Conservation (phyloP, 2,888 invertebrate genomes). For the Erebia ligea region DNA sequence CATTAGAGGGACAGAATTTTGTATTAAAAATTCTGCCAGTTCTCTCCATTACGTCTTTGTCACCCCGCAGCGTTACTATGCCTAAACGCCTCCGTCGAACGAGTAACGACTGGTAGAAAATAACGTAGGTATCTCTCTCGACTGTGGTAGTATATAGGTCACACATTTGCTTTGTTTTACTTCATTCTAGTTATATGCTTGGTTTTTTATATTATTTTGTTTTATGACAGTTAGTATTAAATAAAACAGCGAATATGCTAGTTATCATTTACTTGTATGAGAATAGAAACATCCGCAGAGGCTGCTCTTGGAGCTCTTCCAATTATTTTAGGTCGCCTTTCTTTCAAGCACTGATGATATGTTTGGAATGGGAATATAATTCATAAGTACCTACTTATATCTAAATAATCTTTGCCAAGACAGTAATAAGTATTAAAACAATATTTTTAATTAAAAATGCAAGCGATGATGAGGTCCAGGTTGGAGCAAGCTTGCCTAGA, state of each 20-base stretch:
- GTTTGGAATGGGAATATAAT: neutral
- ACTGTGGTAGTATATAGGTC: slow-evolving; percentile 9
- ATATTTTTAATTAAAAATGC: too few relatives aligned
- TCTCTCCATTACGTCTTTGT: too few relatives aligned
- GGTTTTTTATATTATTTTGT: slow-evolving; percentile 2
- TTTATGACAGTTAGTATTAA: neutral
- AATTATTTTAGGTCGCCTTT: slow-evolving; percentile 13
- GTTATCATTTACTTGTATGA: neutral
- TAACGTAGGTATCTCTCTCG: too few relatives aligned
- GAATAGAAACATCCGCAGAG: neutral
- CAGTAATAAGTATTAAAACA: too few relatives aligned
- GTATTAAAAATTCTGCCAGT: too few relatives aligned
- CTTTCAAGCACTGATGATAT: neutral
- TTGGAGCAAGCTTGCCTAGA: too few relatives aligned
- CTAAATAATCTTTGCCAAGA: neutral
- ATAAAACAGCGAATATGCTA: neutral
- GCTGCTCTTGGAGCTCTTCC: slow-evolving; percentile 5
- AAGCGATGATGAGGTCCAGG: too few relatives aligned
- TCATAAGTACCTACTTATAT: neutral
- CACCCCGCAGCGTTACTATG: too few relatives aligned
- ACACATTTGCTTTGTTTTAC: slow-evolving; percentile 6
- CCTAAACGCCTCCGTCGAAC: too few relatives aligned
- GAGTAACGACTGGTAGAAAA: too few relatives aligned
- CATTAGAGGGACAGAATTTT: too few relatives aligned
- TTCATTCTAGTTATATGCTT: neutral